Conservation (phyloP, 23 tunicate genomes). For the Oikopleura albicans region DNA sequence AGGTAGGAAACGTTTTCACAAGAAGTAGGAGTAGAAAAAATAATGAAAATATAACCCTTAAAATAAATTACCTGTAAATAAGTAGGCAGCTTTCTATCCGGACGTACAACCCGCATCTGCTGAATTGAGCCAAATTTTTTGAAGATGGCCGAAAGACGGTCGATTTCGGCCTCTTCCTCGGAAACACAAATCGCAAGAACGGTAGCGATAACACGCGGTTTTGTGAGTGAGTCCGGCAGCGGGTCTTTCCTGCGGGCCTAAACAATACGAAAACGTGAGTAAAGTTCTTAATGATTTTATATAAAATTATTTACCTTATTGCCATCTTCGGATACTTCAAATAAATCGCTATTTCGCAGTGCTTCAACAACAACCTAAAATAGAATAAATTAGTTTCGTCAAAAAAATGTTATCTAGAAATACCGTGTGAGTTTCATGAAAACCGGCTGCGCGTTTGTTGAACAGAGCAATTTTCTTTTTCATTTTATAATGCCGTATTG, state of each 20-base stretch:
- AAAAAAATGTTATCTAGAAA: too few species aligned
- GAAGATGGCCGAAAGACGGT: constrained; percentile 19
- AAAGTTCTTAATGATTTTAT: too few species aligned
- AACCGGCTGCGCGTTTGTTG: too few species aligned
- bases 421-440: too few species aligned
- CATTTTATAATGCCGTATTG: too few species aligned
- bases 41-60: too few species aligned
- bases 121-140: constrained; percentile 34
- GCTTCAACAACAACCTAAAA: constrained; percentile 26
- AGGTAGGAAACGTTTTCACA: too few species aligned
- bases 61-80: constrained; percentile 26
- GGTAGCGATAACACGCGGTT: not conserved
- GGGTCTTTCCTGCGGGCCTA: constrained; percentile 20
- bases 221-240: constrained; percentile 20
- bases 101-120: constrained; percentile 32
- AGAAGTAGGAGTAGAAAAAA: too few species aligned
- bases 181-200: constrained; percentile 21
- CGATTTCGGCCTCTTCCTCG: constrained; percentile 21
- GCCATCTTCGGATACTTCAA: constrained; percentile 25
- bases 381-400: too few species aligned
- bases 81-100: constrained; percentile 26
- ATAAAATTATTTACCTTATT: constrained; percentile 24
- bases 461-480: too few species aligned
- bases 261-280: too few species aligned
- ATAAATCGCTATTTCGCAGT: constrained; percentile 18